Percentiles rank a stretch among this genome's conserved stretches.
phyloP scores from a whole-genome alignment of 2,888 invertebrate genomes.

The Oxycera nigricornis region DNA sequence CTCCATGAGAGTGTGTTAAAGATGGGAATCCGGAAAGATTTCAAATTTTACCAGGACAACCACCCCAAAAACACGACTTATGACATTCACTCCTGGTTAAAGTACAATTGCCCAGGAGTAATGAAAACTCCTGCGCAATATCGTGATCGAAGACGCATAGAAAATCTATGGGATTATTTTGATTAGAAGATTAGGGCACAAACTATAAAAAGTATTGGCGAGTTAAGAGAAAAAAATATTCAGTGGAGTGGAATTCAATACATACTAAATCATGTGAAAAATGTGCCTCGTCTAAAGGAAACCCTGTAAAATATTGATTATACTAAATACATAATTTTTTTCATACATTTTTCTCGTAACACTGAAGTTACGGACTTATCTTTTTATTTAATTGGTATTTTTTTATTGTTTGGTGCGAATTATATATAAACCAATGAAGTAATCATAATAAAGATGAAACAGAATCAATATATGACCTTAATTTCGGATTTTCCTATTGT shows the following conservation, averaged over 20 bases:
- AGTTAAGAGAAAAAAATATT: neutral
- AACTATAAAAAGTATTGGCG: neutral
- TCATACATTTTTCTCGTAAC: no score
- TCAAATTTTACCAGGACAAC: neutral
- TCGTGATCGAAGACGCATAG: neutral
- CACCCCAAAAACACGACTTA: neutral
- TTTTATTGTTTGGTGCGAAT: no score
- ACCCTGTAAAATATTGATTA: neutral
- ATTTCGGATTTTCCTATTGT: no score
- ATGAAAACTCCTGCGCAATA: neutral
- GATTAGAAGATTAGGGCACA: neutral
- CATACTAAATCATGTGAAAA: neutral
- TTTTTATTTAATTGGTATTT: no score
- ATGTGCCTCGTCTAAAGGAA: neutral
- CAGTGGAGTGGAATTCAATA: neutral
- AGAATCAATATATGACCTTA: no score
- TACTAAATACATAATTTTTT: neutral
- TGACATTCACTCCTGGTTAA: neutral
- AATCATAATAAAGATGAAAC: no score
- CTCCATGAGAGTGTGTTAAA: neutral
- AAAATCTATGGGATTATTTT: neutral
- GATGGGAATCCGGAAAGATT: neutral
- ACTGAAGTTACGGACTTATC: no score
- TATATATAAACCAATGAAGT: no score
- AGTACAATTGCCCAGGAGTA: constrained; percentile 3